A percentile compares a stretch with the other conserved stretches of the same genome.
Evolutionary conservation across 2,888 invertebrate species (phyloP).

Genomic region (Hofmannophila pseudospretella): DNA sequence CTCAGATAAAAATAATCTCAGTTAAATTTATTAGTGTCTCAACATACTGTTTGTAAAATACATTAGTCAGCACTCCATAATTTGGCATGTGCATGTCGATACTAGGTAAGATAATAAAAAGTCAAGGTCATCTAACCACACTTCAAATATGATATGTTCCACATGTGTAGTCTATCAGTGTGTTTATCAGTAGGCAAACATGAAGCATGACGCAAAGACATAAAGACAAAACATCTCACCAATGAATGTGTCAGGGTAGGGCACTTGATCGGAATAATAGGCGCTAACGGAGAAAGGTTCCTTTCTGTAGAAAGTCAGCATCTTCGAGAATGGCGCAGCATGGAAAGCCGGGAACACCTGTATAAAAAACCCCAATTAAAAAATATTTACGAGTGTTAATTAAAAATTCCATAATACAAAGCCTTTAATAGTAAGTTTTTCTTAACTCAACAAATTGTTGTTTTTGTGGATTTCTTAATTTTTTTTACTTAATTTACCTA

Average conservation of each 20-base stretch:
- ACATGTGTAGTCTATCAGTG: slow-evolving; percentile 1
- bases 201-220: no score
- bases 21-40: no score
- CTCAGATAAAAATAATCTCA: neutral
- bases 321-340: slow-evolving; percentile 93
- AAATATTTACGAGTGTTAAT: no score
- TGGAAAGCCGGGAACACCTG: slow-evolving; percentile 92
- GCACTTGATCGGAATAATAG: slow-evolving; percentile 85
- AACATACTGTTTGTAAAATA: no score
- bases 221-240: slow-evolving; percentile 83
- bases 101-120: neutral
- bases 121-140: slow-evolving; percentile 1
- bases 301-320: slow-evolving; percentile 94
- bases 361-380: no score
- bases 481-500: no score
- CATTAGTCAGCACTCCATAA: no score
- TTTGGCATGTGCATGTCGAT: no score
- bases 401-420: no score
- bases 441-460: no score
- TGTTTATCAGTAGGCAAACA: slow-evolving; percentile 2
- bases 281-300: slow-evolving; percentile 93
- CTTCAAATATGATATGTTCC: neutral
- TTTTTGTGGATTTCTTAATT: no score
- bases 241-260: slow-evolving; percentile 87
- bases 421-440: no score